Evolutionary conservation across 2,797 vertebrate species (phyloP).

Genomic region (Amblyraja radiata): DNA sequence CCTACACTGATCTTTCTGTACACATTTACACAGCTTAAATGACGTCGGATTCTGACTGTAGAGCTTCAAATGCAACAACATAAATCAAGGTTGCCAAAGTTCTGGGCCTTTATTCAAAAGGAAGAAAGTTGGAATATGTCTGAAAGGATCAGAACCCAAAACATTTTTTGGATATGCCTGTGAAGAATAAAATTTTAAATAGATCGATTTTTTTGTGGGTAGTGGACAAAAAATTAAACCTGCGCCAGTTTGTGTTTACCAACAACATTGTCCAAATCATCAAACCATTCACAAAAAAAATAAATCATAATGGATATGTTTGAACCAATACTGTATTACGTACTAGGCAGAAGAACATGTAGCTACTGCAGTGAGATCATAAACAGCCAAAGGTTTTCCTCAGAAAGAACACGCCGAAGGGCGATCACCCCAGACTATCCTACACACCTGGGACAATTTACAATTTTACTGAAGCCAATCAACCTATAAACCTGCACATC

Average conservation of each 20-base stretch:
- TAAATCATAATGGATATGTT: neutral
- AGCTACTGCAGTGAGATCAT: neutral
- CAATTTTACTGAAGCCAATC: too few species aligned
- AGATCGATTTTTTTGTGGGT: neutral
- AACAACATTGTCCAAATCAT: neutral
- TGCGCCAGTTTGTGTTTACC: too few species aligned
- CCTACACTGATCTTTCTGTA: conserved; percentile 20
- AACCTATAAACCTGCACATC: too few species aligned
- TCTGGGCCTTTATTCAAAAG: neutral
- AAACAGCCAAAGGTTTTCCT: neutral
- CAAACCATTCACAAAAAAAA: too few species aligned
- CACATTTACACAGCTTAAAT: neutral
- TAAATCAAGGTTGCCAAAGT: neutral
- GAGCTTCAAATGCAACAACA: neutral
- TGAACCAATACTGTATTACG: too few species aligned
- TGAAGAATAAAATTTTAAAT: neutral
- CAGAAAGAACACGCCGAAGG: too few species aligned
- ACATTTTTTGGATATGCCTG: neutral
- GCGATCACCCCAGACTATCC: too few species aligned
- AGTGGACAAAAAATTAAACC: neutral
- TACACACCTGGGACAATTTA: too few species aligned
- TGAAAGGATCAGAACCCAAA: neutral
- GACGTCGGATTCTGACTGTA: neutral
- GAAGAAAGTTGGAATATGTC: neutral
- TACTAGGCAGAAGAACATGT: too few species aligned